A percentile compares a stretch with the other conserved stretches of the same genome.
Evolutionary conservation across 2,113 vertebrate species (phyloP).

Genomic region (Capreolus pygargus): DNA sequence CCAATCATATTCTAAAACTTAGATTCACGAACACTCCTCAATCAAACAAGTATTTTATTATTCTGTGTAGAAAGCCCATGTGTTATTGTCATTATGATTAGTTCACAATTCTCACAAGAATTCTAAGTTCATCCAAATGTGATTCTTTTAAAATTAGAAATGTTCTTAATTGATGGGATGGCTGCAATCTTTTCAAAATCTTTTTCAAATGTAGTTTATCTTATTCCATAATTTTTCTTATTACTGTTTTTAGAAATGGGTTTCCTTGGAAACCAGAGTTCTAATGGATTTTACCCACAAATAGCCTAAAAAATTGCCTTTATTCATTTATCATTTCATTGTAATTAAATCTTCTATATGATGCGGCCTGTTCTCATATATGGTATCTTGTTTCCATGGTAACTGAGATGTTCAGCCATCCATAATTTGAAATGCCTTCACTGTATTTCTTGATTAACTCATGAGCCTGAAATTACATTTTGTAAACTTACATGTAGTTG

Average conservation of each 20-base stretch:
- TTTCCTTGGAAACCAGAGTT: constrained; percentile 70
- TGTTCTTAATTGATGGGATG: constrained; percentile 8
- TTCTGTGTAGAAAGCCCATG: constrained; percentile 1
- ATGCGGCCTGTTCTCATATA: constrained; percentile 51
- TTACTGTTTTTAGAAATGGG: constrained; percentile 51
- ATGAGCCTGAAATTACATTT: constrained; percentile 54
- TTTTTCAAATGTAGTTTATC: constrained; percentile 44
- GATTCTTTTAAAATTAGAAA: constrained; percentile 51
- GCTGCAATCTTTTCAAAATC: constrained; percentile 49
- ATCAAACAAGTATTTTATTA: constrained; percentile 34
- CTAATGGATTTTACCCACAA: constrained; percentile 63
- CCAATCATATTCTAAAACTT: constrained; percentile 35
- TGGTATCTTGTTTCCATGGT: constrained; percentile 59
- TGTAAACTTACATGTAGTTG: constrained; percentile 51
- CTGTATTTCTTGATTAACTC: constrained; percentile 64
- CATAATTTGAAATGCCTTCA: constrained; percentile 58
- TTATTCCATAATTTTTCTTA: constrained; percentile 61
- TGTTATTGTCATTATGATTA: constrained; percentile 11
- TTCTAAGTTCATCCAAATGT: background rate
- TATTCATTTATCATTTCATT: constrained; percentile 72
- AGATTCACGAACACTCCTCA: constrained; percentile 34
- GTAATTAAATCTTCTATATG: constrained; percentile 73
- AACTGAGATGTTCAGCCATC: constrained; percentile 62
- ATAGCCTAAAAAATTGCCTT: constrained; percentile 61
- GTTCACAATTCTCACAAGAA: constrained; percentile 26